phyloP scores from a whole-genome alignment of 1,140 invertebrate genomes.

The Heliconius eleuchia region DNA sequence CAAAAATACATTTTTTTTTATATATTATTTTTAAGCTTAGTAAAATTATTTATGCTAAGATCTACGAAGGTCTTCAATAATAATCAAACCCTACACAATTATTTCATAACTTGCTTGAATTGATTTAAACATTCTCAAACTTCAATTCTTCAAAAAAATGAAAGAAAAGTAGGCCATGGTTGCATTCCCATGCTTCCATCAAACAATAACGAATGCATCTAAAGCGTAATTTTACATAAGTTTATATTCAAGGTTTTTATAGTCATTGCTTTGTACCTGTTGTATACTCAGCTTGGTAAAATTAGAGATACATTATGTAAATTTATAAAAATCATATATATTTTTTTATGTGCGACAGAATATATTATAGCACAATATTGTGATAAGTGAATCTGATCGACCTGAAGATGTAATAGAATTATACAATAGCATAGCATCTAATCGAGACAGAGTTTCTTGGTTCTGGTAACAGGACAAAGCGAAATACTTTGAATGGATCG shows the following conservation, averaged over 20 bases:
- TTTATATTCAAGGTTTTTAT: not conserved
- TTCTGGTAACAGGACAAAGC: too few relatives aligned
- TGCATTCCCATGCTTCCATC: conserved; percentile 1
- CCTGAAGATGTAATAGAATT: too few relatives aligned
- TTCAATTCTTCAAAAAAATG: not conserved
- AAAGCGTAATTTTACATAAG: conserved; percentile 4
- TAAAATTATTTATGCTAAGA: too few relatives aligned
- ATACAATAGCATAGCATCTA: too few relatives aligned
- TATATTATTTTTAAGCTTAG: too few relatives aligned
- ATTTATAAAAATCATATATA: not conserved
- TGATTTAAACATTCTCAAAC: not conserved
- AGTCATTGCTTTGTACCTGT: not conserved
- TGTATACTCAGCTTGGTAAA: not conserved
- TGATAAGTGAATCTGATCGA: too few relatives aligned
- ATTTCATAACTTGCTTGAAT: conserved; percentile 20
- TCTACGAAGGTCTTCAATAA: not conserved
- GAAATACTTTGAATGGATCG: too few relatives aligned
- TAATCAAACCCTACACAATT: not conserved
- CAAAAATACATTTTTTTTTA: too few relatives aligned
- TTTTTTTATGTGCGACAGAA: too few relatives aligned
- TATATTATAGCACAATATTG: too few relatives aligned
- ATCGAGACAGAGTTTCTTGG: too few relatives aligned
- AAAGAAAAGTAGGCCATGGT: conserved; percentile 5
- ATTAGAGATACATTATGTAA: not conserved
- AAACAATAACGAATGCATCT: conserved; percentile 4